Evolutionary conservation across 2,113 vertebrate species (phyloP).

Genomic region (Anarrhichthys ocellatus): DNA sequence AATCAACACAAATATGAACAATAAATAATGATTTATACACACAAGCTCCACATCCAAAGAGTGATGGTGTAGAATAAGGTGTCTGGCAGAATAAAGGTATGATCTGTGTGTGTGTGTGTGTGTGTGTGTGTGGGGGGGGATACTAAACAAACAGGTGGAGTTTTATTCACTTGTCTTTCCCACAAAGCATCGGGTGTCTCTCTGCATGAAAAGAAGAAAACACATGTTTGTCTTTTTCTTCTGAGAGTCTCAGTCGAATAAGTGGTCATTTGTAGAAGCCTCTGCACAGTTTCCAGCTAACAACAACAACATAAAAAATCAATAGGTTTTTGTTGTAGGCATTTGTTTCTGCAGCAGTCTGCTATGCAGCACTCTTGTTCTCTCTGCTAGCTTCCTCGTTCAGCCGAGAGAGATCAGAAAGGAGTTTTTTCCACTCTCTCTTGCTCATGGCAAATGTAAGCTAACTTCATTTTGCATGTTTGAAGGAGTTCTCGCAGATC

Average conservation of each 20-base stretch:
- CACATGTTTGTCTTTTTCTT: conserved; percentile 50
- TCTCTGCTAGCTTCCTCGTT: conserved; percentile 56
- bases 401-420: conserved; percentile 65
- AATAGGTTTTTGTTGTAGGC: conserved; percentile 76
- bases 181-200: conserved; percentile 63
- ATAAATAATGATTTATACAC: not conserved
- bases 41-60: not conserved
- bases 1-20: not conserved
- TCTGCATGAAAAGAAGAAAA: conserved; percentile 32
- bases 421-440: not conserved
- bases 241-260: conserved; percentile 54
- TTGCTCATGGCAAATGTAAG: conserved; percentile 62
- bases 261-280: conserved; percentile 69
- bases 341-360: conserved; percentile 73
- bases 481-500: conserved; percentile 63
- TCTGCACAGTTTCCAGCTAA: conserved; percentile 68
- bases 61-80: not conserved
- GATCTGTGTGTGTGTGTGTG: not conserved
- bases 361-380: conserved; percentile 52
- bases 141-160: not conserved
- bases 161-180: conserved; percentile 3
- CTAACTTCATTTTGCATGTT: conserved; percentile 73
- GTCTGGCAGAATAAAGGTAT: not conserved
- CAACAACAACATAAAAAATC: conserved; percentile 76
- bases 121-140: no score